phyloP scores from a whole-genome alignment of 2,113 vertebrate genomes.

The Telmatochromis bifrenatus region DNA sequence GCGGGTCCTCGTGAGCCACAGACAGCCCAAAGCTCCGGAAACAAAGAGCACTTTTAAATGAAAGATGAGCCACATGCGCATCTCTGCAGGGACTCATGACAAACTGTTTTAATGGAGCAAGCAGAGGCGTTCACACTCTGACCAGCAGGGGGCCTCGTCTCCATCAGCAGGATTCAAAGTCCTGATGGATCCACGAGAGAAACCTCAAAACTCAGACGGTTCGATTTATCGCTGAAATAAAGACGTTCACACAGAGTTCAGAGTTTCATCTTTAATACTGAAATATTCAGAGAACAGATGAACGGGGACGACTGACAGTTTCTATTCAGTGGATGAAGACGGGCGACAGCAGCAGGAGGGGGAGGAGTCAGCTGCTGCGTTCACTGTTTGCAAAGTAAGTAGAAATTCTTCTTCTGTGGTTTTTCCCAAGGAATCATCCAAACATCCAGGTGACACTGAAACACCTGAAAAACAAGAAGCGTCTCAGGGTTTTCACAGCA shows the following conservation, averaged over 20 bases:
- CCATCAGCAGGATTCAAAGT: neutral
- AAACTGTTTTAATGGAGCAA: neutral
- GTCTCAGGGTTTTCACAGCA: neutral
- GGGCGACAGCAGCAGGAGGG: neutral
- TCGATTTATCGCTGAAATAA: neutral
- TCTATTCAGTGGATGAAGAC: neutral
- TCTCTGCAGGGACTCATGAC: neutral
- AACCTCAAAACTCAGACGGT: neutral
- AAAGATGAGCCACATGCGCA: neutral
- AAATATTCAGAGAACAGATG: neutral
- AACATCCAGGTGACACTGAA: slow-evolving; percentile 55
- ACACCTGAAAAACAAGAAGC: slow-evolving; percentile 41
- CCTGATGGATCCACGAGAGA: neutral
- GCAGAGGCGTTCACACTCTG: neutral
- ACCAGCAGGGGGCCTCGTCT: neutral
- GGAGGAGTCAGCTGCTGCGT: neutral
- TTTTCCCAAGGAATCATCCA: slow-evolving; percentile 56
- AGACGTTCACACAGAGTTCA: neutral
- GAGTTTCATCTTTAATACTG: neutral
- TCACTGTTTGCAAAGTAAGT: slow-evolving; percentile 26
- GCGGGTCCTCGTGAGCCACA: neutral
- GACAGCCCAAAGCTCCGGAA: accelerated
- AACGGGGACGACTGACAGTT: neutral
- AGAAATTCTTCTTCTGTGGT: slow-evolving; percentile 7
- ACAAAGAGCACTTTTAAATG: neutral